Evolutionary conservation across 2,888 invertebrate species (phyloP).

Genomic region (Halictus quadricinctus): DNA sequence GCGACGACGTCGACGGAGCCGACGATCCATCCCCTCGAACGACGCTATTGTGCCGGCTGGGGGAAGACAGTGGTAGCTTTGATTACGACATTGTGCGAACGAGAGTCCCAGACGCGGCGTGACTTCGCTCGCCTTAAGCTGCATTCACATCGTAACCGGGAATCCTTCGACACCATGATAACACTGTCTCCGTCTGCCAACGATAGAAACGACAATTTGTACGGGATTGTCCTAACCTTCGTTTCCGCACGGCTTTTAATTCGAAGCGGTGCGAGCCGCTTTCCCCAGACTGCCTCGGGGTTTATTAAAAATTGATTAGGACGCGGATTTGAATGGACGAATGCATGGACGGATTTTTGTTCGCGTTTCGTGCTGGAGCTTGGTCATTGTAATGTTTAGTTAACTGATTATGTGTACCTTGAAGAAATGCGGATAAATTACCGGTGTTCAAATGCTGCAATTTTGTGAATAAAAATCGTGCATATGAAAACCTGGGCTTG

Average conservation of each 20-base stretch:
- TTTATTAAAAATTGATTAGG: constrained; percentile 42
- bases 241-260: constrained; percentile 41
- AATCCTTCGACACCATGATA: constrained; percentile 51
- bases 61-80: constrained; percentile 76
- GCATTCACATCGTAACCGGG: constrained; percentile 66
- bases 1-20: constrained; percentile 46
- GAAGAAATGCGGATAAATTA: neutral
- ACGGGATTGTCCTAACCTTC: constrained; percentile 45
- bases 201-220: constrained; percentile 52
- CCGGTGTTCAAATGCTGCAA: neutral
- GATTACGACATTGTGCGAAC: constrained; percentile 80
- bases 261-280: neutral
- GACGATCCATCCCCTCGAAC: constrained; percentile 73
- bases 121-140: constrained; percentile 73
- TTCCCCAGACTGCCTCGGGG: neutral
- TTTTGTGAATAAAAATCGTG: neutral
- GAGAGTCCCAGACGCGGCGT: constrained; percentile 71
- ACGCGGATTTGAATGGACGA: neutral
- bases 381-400: neutral
- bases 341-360: neutral
- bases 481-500: no score
- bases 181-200: constrained; percentile 34
- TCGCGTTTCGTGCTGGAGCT: neutral
- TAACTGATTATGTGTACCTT: neutral
- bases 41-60: constrained; percentile 75